These are phyloP conservation scores for Acrocephalus scirpaceus DNA, from an alignment of 2,797 vertebrate species.

Conservation along the genomic window DNA sequence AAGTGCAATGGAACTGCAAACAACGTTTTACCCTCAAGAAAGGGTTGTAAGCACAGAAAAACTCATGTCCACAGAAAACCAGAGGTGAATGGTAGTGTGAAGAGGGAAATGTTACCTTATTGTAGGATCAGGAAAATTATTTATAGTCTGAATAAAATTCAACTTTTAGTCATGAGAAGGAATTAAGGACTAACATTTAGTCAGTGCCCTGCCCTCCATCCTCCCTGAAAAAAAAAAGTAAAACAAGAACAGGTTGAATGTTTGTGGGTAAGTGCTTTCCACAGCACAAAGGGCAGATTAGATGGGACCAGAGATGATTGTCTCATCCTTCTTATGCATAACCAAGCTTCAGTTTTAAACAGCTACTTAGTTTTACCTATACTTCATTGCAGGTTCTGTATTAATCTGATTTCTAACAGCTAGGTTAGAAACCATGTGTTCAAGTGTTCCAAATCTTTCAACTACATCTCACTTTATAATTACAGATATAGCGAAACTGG, in stretches of 20 bases:
- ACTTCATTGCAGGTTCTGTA: not conserved
- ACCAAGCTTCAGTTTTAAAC: not conserved
- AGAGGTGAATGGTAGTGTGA: not conserved
- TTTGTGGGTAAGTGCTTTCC: not conserved
- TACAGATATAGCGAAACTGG: not conserved
- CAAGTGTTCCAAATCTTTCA: not conserved
- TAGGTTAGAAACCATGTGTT: not conserved
- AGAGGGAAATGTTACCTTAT: not conserved
- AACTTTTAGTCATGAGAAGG: not conserved
- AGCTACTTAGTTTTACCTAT: not conserved
- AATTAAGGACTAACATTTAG: not conserved
- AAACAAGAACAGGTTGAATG: not conserved
- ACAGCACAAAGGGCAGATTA: not conserved
- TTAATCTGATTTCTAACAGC: not conserved
- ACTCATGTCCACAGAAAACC: not conserved
- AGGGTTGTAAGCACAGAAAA: not conserved
- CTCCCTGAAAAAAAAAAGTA: not conserved
- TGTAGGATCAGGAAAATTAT: not conserved
- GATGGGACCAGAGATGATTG: not conserved
- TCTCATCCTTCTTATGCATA: not conserved
- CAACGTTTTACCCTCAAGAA: rapidly evolving
- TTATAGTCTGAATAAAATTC: not conserved
- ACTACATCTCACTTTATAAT: not conserved
- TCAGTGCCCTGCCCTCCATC: not conserved
- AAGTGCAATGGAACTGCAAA: not conserved